phyloP scores from a whole-genome alignment of 2,888 invertebrate genomes.

The Leucozona laternaria region DNA sequence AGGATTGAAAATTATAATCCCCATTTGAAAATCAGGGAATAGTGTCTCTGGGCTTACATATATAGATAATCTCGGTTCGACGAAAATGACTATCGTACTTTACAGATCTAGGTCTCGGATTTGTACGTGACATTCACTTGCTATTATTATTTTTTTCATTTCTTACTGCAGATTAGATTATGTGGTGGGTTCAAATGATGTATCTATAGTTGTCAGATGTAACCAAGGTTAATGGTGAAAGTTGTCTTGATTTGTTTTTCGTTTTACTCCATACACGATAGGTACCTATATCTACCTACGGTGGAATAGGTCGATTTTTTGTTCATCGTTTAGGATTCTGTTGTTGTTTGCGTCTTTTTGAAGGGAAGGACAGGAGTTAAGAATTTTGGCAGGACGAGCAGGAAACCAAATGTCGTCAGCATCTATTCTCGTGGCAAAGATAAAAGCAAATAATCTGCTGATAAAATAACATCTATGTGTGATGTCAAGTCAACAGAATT shows the following conservation, averaged over 20 bases:
- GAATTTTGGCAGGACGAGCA: conserved; percentile 38
- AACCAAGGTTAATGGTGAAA: conserved; percentile 56
- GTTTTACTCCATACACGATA: not conserved
- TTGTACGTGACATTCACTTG: conserved; percentile 34
- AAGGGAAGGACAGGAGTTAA: not conserved
- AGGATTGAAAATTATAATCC: conserved; percentile 34
- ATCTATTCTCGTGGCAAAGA: conserved; percentile 53
- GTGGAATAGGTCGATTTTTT: not conserved
- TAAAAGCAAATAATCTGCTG: conserved; percentile 52
- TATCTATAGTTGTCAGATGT: conserved; percentile 25
- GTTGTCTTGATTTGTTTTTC: conserved; percentile 56
- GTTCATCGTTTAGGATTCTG: conserved; percentile 15
- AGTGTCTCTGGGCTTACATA: not conserved
- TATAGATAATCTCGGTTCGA: conserved; percentile 38
- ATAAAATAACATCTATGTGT: conserved; percentile 35
- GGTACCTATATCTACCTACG: no score
- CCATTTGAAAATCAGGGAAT: not conserved
- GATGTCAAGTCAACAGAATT: conserved; percentile 42
- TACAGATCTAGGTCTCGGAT: conserved; percentile 1
- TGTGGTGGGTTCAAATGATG: conserved; percentile 37
- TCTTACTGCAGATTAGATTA: conserved; percentile 26
- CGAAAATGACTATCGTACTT: conserved; percentile 24
- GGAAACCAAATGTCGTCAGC: conserved; percentile 61
- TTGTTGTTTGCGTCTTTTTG: conserved; percentile 43
- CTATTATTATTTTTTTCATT: not conserved